Conservation (phyloP, 2,888 invertebrate genomes). For the Microplitis deprimator region DNA sequence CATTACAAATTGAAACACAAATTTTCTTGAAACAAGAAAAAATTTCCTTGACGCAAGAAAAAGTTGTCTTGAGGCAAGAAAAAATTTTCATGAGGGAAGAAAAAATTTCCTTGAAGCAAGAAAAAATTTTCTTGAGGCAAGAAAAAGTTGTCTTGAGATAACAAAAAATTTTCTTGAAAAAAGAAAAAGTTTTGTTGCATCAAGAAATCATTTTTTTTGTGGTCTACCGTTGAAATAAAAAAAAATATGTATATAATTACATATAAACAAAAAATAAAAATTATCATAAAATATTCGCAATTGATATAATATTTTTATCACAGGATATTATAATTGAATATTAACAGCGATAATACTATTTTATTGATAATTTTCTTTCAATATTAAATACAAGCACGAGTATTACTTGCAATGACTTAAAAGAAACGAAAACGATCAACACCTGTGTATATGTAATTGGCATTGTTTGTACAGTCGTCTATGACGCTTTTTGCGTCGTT, state of each 20-base stretch:
- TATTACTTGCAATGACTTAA: slow-evolving; percentile 35
- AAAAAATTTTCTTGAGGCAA: no score
- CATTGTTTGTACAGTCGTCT: slow-evolving; percentile 66
- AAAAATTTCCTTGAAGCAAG: no score
- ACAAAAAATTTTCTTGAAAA: no score
- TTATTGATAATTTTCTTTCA: background rate
- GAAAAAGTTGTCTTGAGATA: no score
- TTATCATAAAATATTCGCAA: background rate
- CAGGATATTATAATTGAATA: background rate
- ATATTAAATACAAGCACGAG: background rate
- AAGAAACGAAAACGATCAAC: slow-evolving; percentile 57
- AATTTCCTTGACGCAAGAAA: no score
- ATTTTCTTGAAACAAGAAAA: no score
- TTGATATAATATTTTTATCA: background rate
- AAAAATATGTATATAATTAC: background rate
- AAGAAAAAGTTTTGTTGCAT: no score
- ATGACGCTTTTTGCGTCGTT: slow-evolving; percentile 44
- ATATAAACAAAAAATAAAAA: background rate
- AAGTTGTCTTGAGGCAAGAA: no score
- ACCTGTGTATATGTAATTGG: slow-evolving; percentile 68
- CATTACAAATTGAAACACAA: no score
- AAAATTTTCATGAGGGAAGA: no score
- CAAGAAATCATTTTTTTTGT: background rate
- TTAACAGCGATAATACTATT: background rate
- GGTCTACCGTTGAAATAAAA: background rate